A percentile compares a stretch with the other conserved stretches of the same genome.
Conservation (phyloP, 2,888 invertebrate genomes). For the Stenchaetothrips biformis region DNA sequence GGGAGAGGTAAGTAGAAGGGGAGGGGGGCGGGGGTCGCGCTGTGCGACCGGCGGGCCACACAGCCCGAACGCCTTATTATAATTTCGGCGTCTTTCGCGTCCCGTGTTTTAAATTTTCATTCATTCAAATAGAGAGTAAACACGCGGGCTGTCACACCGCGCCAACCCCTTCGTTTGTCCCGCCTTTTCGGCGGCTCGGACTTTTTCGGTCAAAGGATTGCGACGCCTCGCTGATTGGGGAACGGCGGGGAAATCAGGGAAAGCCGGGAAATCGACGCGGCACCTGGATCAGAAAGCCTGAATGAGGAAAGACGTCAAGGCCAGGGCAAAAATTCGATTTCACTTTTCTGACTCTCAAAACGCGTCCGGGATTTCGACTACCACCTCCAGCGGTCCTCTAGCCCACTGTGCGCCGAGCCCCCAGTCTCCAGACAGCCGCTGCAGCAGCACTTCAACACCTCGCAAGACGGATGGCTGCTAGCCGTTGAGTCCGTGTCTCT, state of each 20-base stretch:
- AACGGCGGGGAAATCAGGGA: too few relatives aligned
- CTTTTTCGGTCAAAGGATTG: too few relatives aligned
- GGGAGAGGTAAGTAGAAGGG: background rate
- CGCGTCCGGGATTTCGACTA: background rate
- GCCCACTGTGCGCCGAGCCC: too few relatives aligned
- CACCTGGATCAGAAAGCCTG: too few relatives aligned
- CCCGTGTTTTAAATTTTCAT: background rate
- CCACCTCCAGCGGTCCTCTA: background rate
- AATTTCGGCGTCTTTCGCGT: background rate
- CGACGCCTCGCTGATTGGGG: too few relatives aligned
- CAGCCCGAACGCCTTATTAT: background rate
- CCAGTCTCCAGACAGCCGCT: background rate
- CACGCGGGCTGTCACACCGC: background rate
- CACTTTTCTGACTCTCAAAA: background rate
- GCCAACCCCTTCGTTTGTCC: background rate
- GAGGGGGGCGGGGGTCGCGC: background rate
- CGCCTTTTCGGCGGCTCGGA: background rate
- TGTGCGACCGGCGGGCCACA: background rate
- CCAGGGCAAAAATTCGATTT: too few relatives aligned
- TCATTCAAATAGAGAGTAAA: conserved; percentile 9
- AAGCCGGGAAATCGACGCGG: too few relatives aligned
- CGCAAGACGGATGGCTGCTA: conserved; percentile 3
- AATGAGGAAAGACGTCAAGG: too few relatives aligned
- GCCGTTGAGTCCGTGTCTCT: background rate
- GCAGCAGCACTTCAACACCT: conserved; percentile 1